These are phyloP conservation scores for Heliconius hortense DNA, from an alignment of 2,888 invertebrate genomes.

Conservation along the genomic window DNA sequence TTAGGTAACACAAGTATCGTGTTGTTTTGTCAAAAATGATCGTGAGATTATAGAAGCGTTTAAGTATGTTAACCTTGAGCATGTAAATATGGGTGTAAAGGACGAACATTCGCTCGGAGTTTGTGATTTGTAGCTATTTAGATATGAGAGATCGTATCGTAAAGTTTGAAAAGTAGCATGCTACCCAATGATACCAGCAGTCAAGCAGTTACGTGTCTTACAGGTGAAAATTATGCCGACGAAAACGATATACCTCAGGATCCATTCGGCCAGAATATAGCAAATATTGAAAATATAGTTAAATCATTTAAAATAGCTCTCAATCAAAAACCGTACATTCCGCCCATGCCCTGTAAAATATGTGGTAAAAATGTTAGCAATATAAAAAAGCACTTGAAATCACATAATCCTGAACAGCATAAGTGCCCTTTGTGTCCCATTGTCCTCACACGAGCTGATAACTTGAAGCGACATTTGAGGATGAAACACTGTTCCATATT, in stretches of 20 bases:
- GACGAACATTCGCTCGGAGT: constrained; percentile 46
- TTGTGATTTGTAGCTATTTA: constrained; percentile 36
- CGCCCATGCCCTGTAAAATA: constrained; percentile 82
- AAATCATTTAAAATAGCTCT: constrained; percentile 66
- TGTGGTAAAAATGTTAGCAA: constrained; percentile 86
- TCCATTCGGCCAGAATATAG: constrained; percentile 63
- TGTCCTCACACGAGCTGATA: constrained; percentile 85
- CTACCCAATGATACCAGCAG: constrained; percentile 45
- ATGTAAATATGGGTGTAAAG: constrained; percentile 50
- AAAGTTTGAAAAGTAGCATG: constrained; percentile 45
- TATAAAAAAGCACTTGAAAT: constrained; percentile 86
- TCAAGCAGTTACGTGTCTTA: constrained; percentile 68
- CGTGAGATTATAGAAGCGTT: constrained; percentile 30
- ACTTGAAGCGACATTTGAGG: constrained; percentile 85
- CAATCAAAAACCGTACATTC: constrained; percentile 57
- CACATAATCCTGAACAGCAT: constrained; percentile 84
- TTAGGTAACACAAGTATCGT: constrained; percentile 59
- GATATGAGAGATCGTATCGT: constrained; percentile 25
- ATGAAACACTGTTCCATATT: constrained; percentile 81
- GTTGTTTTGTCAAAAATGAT: constrained; percentile 7
- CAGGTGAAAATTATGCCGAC: constrained; percentile 77
- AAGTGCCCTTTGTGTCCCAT: constrained; percentile 84
- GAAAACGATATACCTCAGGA: constrained; percentile 74
- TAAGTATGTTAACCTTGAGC: constrained; percentile 46
- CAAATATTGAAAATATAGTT: constrained; percentile 68